Percentiles rank a stretch among this genome's conserved stretches.
phyloP scores from a whole-genome alignment of 2,888 invertebrate species.

The Eupithecia abbreviata region DNA sequence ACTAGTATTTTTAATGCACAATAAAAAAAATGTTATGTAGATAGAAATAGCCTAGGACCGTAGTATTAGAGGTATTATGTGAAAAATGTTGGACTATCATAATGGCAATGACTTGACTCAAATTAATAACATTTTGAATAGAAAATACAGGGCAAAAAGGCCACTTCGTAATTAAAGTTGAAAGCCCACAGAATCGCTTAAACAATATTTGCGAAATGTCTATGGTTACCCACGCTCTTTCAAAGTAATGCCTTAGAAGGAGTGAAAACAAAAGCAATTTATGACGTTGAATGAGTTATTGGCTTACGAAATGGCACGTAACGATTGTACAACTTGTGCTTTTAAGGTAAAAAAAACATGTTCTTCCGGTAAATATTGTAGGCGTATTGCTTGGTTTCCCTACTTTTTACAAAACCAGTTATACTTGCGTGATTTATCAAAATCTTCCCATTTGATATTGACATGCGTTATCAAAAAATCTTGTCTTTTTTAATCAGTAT shows the following conservation, averaged over 20 bases:
- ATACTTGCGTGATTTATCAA: constrained; percentile 8
- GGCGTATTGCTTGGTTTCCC: constrained; percentile 17
- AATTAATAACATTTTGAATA: background rate
- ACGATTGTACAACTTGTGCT: constrained; percentile 20
- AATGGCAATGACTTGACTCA: background rate
- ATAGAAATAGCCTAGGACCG: too few relatives aligned
- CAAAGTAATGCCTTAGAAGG: background rate
- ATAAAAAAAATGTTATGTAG: background rate
- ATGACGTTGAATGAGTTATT: constrained; percentile 6
- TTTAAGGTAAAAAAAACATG: constrained; percentile 32
- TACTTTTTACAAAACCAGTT: constrained; percentile 21
- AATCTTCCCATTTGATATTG: background rate
- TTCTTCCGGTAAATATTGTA: constrained; percentile 28
- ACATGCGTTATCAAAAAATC: background rate
- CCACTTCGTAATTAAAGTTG: background rate
- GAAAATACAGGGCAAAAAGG: background rate
- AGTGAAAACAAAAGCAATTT: constrained; percentile 1
- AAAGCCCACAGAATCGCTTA: background rate
- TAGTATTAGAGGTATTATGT: too few relatives aligned
- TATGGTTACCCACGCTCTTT: background rate
- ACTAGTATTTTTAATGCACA: background rate
- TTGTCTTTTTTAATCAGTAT: background rate
- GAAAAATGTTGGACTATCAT: background rate
- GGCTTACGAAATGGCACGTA: constrained; percentile 28
- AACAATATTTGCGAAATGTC: too few relatives aligned